phyloP scores from a whole-genome alignment of 1,140 invertebrate genomes.

The Drosophila pseudoananassae region DNA sequence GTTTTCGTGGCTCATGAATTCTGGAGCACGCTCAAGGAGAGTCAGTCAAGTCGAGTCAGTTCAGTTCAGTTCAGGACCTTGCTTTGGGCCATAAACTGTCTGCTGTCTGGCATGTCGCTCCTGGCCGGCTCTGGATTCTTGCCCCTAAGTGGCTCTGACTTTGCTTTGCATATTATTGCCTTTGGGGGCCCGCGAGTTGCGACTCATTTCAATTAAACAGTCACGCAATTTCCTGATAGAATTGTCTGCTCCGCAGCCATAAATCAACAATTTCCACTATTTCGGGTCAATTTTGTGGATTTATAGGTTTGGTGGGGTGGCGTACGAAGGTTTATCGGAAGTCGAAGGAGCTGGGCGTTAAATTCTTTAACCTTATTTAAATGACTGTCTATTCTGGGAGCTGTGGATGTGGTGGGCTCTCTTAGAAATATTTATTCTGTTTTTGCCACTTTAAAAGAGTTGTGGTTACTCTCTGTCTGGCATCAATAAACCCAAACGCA shows the following conservation, averaged over 20 bases:
- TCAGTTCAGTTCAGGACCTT: conserved; percentile 23
- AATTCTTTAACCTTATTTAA: conserved; percentile 32
- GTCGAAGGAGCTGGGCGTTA: conserved; percentile 23
- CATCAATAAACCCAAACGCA: conserved; percentile 53
- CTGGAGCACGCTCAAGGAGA: conserved; percentile 69
- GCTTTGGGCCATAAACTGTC: conserved; percentile 54
- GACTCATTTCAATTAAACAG: conserved; percentile 73
- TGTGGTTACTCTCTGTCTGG: conserved; percentile 61
- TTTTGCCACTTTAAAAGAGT: conserved; percentile 47
- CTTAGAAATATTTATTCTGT: not conserved
- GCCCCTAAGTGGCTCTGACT: conserved; percentile 31
- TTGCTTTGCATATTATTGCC: conserved; percentile 51
- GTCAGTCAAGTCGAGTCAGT: conserved; percentile 54
- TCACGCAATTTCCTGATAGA: conserved; percentile 75
- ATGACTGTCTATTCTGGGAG: not conserved
- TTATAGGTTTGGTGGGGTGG: conserved; percentile 8
- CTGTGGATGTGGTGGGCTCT: conserved; percentile 11
- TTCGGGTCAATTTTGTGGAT: conserved; percentile 45
- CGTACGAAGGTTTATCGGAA: conserved; percentile 25
- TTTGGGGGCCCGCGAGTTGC: conserved; percentile 6
- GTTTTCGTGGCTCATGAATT: conserved; percentile 80
- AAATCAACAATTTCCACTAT: conserved; percentile 61
- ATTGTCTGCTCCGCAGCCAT: conserved; percentile 62
- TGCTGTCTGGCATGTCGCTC: conserved; percentile 38
- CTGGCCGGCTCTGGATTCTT: conserved; percentile 24